Conservation (phyloP, 2,797 vertebrate genomes). For the Podarcis siculus region DNA sequence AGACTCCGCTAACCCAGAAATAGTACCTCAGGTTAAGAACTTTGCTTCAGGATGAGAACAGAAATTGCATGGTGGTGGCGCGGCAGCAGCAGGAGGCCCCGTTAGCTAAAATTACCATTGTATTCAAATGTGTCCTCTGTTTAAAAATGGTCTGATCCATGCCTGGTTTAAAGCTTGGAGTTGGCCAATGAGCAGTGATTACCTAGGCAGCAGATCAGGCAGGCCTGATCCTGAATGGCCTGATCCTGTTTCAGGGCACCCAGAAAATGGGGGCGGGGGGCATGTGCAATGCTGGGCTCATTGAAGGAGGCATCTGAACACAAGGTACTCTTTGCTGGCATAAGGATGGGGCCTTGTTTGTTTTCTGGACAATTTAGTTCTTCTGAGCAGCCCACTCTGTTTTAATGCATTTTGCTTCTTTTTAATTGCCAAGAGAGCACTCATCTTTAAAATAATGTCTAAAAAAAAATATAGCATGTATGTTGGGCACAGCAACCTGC, state of each 20-base stretch:
- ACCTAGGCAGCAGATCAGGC: no score
- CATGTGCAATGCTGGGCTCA: background rate
- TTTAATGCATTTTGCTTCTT: background rate
- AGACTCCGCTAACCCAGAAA: no score
- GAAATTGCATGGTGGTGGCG: no score
- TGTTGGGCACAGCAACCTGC: background rate
- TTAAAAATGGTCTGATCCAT: no score
- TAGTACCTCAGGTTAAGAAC: no score
- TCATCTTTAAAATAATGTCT: background rate
- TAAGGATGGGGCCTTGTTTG: background rate
- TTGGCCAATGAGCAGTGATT: no score
- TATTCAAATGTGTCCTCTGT: no score
- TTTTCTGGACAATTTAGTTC: background rate
- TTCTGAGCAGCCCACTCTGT: constrained; percentile 17
- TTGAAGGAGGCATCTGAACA: background rate
- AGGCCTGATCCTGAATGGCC: background rate
- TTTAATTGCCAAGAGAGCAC: background rate
- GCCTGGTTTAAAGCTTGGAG: no score
- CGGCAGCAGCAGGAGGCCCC: no score
- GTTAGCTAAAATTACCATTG: no score
- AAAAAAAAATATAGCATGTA: background rate
- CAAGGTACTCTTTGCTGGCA: no score
- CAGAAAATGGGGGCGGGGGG: background rate
- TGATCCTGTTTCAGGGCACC: background rate
- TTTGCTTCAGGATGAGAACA: no score